Evolutionary conservation across 2,888 invertebrate genomes (phyloP), one percentile per base, ranked within the genome.

Genomic region (Agrotis exclamationis): DNA sequence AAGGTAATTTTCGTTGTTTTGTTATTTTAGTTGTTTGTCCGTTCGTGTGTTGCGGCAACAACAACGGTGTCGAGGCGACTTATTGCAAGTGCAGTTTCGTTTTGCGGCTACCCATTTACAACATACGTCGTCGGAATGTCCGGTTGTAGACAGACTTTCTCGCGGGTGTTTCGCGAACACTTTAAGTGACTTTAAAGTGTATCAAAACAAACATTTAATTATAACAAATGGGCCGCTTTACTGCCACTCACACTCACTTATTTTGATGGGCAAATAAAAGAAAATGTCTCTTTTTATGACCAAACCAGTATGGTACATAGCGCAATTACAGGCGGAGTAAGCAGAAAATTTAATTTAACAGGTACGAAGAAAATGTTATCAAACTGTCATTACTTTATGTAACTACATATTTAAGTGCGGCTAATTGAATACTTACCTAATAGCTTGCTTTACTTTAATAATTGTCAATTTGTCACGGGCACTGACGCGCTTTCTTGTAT

Each of bases 91-190:
- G 92, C 92, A 90, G 90, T 92, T 91, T 92, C 89, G 87, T 91
- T 88, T 87, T 86, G 90, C 89, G 87, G 87, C 87, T 89, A 88
- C 90, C 89, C 89, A 93, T 94, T 95, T 94, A 90, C 94, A 93
- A 94, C 93, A 94, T 85, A 90, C 91, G 86, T 86, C 85, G 86
- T 76, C 85, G 83, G 87, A 79, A 78, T 86, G 89, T 87, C 90
- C 90, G 90, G 89, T 88, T 85, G 85, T 86, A 50, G 63, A 84
- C 86, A 83, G 82, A 93, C 92, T 92, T 92, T 93, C 92, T 91
- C 92, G 90, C 75, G 74, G 81, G 67, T 85, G 76, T 87, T 88
- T 89, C 85, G 86, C 89, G 84, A 83, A 79, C 84, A 79, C 77
- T 86, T 85, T 81, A 56, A 75, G n/a, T n/a, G n/a, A n/a, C n/a